Conservation (phyloP, 2,888 invertebrate species). For the Mechanitis mazaeus region DNA sequence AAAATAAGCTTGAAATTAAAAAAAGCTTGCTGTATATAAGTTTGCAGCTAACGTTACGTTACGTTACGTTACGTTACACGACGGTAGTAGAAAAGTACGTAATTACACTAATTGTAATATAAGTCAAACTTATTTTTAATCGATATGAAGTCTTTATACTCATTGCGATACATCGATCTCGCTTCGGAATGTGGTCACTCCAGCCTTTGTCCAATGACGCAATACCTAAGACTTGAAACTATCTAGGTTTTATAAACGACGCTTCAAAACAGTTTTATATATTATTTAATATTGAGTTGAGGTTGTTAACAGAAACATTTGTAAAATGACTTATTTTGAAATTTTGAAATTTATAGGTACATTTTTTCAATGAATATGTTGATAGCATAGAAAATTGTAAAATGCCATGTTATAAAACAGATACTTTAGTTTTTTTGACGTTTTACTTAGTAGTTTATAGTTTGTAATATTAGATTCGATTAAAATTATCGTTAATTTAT, state of each 20-base stretch:
- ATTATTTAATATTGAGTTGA: neutral
- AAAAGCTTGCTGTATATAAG: too few species aligned
- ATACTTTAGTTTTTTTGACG: too few species aligned
- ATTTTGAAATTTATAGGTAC: too few species aligned
- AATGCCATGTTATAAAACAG: too few species aligned
- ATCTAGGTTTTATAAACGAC: slow-evolving; percentile 15
- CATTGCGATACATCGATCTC: slow-evolving; percentile 54
- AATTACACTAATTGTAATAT: neutral
- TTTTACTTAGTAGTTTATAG: too few species aligned
- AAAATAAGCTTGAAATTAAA: neutral
- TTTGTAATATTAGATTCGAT: too few species aligned
- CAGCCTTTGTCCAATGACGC: slow-evolving; percentile 39
- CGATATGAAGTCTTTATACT: slow-evolving; percentile 29
- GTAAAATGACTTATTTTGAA: too few species aligned
- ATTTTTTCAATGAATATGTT: too few species aligned
- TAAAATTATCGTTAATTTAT: too few species aligned
- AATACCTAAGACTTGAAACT: slow-evolving; percentile 20
- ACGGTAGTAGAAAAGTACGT: neutral
- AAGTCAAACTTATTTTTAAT: slow-evolving; percentile 7
- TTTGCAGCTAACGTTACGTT: too few species aligned
- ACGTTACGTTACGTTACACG: too few species aligned
- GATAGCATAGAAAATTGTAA: too few species aligned
- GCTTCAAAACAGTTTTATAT: neutral
- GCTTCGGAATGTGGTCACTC: slow-evolving; percentile 52
- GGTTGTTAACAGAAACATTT: neutral